Evolutionary conservation across 2,888 invertebrate species (phyloP).

Genomic region (Pristionchus fissidentatus): DNA sequence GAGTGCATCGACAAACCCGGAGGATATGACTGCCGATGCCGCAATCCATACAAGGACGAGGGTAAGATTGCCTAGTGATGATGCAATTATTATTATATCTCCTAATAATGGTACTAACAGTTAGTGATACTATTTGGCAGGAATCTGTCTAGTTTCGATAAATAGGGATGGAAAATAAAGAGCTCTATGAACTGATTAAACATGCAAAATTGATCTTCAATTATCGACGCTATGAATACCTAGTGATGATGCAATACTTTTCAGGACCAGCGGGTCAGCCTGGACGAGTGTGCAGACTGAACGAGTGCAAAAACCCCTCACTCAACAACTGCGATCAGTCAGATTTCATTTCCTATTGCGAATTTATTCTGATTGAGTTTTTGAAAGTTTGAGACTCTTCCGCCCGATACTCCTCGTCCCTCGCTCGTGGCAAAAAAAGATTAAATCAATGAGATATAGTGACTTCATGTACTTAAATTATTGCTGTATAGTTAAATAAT

Average conservation of each 20-base stretch:
- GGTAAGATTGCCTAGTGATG: conserved; percentile 39
- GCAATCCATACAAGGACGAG: conserved; percentile 68
- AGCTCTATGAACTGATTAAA: too few relatives aligned
- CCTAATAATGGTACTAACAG: too few relatives aligned
- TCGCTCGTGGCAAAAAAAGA: too few relatives aligned
- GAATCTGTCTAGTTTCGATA: too few relatives aligned
- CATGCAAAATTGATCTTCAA: not conserved
- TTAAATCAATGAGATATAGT: not conserved
- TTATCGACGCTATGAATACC: not conserved
- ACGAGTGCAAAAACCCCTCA: conserved; percentile 67
- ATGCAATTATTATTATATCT: not conserved
- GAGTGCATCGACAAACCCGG: conserved; percentile 72
- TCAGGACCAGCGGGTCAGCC: conserved; percentile 57
- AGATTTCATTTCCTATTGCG: not conserved
- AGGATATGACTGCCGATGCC: conserved; percentile 71
- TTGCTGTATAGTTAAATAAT: conserved; percentile 8
- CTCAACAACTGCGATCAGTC: conserved; percentile 68
- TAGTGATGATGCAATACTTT: not conserved
- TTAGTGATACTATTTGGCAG: too few relatives aligned
- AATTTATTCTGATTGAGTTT: not conserved
- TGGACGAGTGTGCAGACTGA: conserved; percentile 72
- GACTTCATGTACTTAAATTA: not conserved
- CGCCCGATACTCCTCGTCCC: too few relatives aligned
- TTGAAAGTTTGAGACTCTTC: too few relatives aligned
- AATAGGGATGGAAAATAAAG: too few relatives aligned